Conservation (phyloP, 2,888 invertebrate genomes). For the Tiliacea citrago region DNA sequence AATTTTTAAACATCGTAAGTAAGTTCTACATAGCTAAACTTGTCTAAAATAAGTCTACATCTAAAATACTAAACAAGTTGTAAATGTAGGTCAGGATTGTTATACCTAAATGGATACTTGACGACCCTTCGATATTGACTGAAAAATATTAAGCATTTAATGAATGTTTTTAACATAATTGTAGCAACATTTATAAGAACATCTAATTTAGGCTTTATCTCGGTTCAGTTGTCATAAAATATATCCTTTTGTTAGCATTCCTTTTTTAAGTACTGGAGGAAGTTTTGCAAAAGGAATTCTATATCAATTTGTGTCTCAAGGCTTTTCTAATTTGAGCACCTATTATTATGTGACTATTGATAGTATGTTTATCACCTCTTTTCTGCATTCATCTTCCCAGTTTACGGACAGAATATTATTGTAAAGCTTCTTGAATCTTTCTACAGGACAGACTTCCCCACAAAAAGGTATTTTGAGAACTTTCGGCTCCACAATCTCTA, state of each 20-base stretch:
- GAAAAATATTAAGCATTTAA: slow-evolving; percentile 19
- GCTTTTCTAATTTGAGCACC: background rate
- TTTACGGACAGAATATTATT: slow-evolving; percentile 91
- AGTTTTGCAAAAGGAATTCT: background rate
- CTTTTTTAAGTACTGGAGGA: background rate
- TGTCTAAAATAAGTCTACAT: slow-evolving; percentile 14
- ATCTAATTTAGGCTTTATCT: slow-evolving; percentile 6
- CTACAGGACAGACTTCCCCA: slow-evolving; percentile 91
- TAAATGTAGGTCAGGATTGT: background rate
- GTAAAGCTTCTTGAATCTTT: slow-evolving; percentile 87
- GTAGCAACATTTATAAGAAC: background rate
- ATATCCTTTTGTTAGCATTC: background rate
- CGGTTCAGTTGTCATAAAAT: background rate
- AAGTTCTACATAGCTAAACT: slow-evolving; percentile 6
- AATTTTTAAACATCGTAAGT: no score
- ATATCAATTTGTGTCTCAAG: background rate
- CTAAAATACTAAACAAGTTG: slow-evolving; percentile 20
- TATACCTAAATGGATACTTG: slow-evolving; percentile 39
- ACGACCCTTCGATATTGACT: background rate
- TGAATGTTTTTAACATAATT: background rate
- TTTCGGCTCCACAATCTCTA: slow-evolving; percentile 88
- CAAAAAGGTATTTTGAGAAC: slow-evolving; percentile 92
- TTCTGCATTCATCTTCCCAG: slow-evolving; percentile 93
- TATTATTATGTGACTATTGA: background rate
- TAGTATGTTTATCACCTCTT: slow-evolving; percentile 41